Evolutionary conservation across 2,888 invertebrate genomes (phyloP).

Genomic region (Parnassius smintheus): DNA sequence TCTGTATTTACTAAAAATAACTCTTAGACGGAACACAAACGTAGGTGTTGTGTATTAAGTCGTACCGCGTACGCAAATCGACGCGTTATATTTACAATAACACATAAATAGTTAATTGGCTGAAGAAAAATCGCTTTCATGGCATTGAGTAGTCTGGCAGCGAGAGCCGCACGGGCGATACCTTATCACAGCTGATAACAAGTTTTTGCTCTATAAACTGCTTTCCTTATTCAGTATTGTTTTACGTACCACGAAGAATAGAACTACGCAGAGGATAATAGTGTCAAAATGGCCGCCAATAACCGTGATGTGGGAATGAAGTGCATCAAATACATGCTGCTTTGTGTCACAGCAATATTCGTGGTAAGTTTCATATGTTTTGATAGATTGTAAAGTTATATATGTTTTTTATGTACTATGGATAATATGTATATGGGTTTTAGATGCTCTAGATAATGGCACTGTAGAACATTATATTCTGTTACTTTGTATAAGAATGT

Average conservation of each 20-base stretch:
- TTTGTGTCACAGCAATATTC: constrained; percentile 88
- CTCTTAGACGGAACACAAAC: constrained; percentile 1
- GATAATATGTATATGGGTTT: no score
- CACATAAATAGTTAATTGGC: constrained; percentile 46
- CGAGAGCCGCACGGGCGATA: constrained; percentile 38
- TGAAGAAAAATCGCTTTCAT: constrained; percentile 48
- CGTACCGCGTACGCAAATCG: constrained; percentile 25
- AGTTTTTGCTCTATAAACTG: constrained; percentile 34
- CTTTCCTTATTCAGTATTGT: constrained; percentile 37
- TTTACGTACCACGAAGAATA: constrained; percentile 30
- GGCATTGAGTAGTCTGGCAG: constrained; percentile 37
- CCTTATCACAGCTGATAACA: constrained; percentile 46
- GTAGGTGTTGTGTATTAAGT: not conserved
- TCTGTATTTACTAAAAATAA: constrained; percentile 20
- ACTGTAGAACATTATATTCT: no score
- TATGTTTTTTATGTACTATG: no score
- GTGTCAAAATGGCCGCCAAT: constrained; percentile 56
- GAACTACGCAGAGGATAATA: constrained; percentile 27
- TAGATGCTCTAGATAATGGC: no score
- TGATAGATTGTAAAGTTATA: no score
- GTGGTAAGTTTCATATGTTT: constrained; percentile 82
- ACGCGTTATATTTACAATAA: constrained; percentile 38
- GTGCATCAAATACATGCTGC: constrained; percentile 88
- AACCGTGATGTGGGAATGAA: constrained; percentile 84
- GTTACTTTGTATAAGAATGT: no score